These are phyloP conservation scores for Actenoides lindsayi DNA, from an alignment of 2,113 vertebrate genomes.

Conservation along the genomic window DNA sequence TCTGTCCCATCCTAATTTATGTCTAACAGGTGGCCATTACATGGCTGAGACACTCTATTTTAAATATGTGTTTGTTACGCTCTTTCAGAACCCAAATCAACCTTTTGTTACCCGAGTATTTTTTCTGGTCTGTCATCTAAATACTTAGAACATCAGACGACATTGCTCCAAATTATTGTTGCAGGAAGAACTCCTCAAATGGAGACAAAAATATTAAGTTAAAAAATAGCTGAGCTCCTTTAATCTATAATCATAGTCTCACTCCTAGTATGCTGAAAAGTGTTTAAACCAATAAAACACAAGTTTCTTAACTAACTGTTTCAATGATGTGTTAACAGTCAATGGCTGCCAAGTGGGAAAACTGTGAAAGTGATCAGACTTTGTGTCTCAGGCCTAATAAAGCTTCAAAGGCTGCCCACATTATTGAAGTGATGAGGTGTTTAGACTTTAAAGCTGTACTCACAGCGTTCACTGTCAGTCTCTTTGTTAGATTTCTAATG, in stretches of 20 bases:
- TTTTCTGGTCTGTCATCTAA: not conserved
- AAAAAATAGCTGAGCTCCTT: not conserved
- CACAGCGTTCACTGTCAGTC: not conserved
- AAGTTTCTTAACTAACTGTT: not conserved
- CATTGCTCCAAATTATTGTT: not conserved
- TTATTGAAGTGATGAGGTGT: slow-evolving; percentile 50
- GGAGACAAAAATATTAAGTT: not conserved
- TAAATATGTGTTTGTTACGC: not conserved
- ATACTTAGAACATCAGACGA: not conserved
- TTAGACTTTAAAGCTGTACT: slow-evolving; percentile 31
- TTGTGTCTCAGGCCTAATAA: slow-evolving; percentile 26
- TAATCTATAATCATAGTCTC: not conserved
- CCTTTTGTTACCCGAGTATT: not conserved
- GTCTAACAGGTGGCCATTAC: not conserved
- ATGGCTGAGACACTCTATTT: not conserved
- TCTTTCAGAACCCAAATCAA: not conserved
- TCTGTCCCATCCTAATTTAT: not conserved
- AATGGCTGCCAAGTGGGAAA: slow-evolving; percentile 20
- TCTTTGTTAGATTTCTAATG: not conserved
- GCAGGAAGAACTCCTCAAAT: not conserved
- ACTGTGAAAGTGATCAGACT: slow-evolving; percentile 29
- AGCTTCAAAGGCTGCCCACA: slow-evolving; percentile 33
- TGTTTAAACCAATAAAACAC: not conserved
- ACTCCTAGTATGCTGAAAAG: not conserved
- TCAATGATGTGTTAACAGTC: slow-evolving; percentile 38